Percentiles rank a stretch among this genome's conserved stretches.
These are phyloP conservation scores for Bubo bubo DNA, from an alignment of 2,113 vertebrate species.

Conservation along the genomic window DNA sequence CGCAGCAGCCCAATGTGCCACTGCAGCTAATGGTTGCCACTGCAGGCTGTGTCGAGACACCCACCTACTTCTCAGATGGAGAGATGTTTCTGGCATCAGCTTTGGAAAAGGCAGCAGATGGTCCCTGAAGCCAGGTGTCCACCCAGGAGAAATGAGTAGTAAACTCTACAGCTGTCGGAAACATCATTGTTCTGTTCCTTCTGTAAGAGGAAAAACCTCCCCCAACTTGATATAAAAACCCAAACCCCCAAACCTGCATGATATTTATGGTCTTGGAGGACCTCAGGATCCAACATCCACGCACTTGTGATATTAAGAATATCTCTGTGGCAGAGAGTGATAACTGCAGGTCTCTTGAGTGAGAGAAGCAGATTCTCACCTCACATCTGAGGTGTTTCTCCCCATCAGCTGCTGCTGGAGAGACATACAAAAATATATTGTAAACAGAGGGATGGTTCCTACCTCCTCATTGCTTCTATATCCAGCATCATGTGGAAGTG, in stretches of 20 bases:
- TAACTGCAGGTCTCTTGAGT: background rate
- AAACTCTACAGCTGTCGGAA: background rate
- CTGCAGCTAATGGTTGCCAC: background rate
- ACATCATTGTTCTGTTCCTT: background rate
- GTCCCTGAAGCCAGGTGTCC: background rate
- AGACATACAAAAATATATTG: background rate
- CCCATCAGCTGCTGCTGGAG: background rate
- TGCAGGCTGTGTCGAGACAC: background rate
- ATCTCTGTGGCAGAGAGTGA: background rate
- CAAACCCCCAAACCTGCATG: background rate
- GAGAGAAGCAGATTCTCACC: background rate
- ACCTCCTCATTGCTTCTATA: background rate
- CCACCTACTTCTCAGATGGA: background rate
- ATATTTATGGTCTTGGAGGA: background rate
- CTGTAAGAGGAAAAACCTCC: background rate
- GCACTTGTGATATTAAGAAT: background rate
- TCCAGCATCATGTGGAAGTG: background rate
- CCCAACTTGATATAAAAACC: background rate
- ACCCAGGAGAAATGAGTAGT: background rate
- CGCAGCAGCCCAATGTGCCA: background rate
- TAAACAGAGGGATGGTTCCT: background rate
- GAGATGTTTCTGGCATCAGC: background rate
- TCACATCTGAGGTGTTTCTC: background rate
- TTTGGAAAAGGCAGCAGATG: slow-evolving; percentile 7
- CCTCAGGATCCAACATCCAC: background rate